Conservation (phyloP, 2,888 invertebrate species). For the Junonia oenone region DNA sequence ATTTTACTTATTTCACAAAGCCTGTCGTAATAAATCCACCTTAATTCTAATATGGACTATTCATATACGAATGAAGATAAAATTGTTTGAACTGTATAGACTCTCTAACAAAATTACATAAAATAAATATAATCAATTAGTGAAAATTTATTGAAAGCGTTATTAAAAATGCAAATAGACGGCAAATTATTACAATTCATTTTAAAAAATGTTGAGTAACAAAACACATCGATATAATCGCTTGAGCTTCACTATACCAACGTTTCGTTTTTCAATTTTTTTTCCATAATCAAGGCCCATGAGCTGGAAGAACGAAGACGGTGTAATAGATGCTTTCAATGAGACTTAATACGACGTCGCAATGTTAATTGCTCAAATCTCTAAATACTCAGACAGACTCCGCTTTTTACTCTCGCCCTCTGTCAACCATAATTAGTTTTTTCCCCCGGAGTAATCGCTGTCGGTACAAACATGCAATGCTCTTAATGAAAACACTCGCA, state of each 20-base stretch:
- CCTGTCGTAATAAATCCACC: too few species aligned
- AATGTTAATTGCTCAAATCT: conserved; percentile 36
- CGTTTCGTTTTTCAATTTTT: not conserved
- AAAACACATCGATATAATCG: not conserved
- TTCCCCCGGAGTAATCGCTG: conserved; percentile 62
- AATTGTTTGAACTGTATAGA: too few species aligned
- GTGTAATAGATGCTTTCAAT: conserved; percentile 22
- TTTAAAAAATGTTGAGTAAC: too few species aligned
- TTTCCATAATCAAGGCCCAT: conserved; percentile 4
- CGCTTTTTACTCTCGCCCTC: conserved; percentile 43
- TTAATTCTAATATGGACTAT: too few species aligned
- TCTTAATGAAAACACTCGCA: conserved; percentile 72
- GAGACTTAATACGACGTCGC: conserved; percentile 35
- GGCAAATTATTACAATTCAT: too few species aligned
- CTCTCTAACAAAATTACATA: too few species aligned
- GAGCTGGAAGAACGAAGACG: conserved; percentile 17
- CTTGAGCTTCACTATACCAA: not conserved
- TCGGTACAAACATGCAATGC: conserved; percentile 68
- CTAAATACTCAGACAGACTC: conserved; percentile 34
- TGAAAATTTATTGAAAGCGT: too few species aligned
- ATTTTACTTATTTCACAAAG: too few species aligned
- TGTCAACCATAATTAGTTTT: conserved; percentile 68
- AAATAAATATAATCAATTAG: too few species aligned
- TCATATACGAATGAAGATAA: too few species aligned
- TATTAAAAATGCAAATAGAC: too few species aligned